These are phyloP conservation scores for Parus major DNA, from an alignment of 2,113 vertebrate species.

Conservation along the genomic window DNA sequence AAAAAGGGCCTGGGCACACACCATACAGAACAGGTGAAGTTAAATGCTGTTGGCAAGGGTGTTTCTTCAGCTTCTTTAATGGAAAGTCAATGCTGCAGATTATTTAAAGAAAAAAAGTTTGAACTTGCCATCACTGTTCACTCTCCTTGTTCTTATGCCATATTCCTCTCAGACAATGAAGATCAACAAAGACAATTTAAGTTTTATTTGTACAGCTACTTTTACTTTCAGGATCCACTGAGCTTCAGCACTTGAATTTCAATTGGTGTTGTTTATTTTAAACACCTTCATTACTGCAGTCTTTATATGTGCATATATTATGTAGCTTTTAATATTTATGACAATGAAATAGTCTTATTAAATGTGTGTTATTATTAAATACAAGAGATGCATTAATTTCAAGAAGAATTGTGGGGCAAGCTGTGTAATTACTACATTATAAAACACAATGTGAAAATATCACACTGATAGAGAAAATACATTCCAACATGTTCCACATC, in stretches of 20 bases:
- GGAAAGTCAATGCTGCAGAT: not conserved
- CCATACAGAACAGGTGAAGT: not conserved
- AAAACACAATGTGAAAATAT: constrained; percentile 7
- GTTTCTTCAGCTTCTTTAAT: not conserved
- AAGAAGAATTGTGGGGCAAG: not conserved
- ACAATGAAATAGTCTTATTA: not conserved
- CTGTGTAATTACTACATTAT: not conserved
- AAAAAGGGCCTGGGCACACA: not conserved
- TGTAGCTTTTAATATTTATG: constrained; percentile 44
- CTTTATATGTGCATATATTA: constrained; percentile 42
- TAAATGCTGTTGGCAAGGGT: not conserved
- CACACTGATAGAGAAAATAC: not conserved
- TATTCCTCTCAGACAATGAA: not conserved
- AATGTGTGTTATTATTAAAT: not conserved
- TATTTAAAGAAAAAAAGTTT: not conserved
- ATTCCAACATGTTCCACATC: not conserved
- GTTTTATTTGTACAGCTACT: not conserved
- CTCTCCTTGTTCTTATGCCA: not conserved
- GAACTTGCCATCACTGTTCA: not conserved
- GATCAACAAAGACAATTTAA: not conserved
- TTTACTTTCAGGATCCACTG: not conserved
- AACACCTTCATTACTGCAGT: constrained; percentile 5
- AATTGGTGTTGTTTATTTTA: not conserved
- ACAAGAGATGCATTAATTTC: not conserved
- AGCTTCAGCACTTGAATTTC: not conserved